Base-by-base conservation (phyloP, 2,797 vertebrate species). In the Prionace glauca region DNA sequence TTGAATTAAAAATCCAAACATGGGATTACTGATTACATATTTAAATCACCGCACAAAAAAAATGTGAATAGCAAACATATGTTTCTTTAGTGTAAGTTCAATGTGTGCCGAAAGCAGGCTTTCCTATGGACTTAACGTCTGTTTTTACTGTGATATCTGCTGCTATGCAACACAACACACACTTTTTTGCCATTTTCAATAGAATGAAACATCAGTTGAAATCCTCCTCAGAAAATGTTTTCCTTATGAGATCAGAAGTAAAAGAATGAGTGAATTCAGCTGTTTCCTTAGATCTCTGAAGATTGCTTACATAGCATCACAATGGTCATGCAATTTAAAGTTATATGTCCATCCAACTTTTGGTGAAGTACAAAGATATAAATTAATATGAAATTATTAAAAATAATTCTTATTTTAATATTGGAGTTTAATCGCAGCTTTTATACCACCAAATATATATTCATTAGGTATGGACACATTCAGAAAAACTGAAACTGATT, bases 181-280 rank as follows among this genome's bases (percentile, higher is more conserved):
- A 56, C 3, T 65, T 71, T 56, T 94, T 95, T 95, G 71, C 93
- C 14, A 95, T 72, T 94, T 94, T 50, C 24, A 50, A 74, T n/a
- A 26, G 69, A 24, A 50, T 74, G 41, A 93, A n/a, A 69, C 32
- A 22, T 71, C 60, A 91, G 93, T 94, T 94, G 45, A 74, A 45
- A 67, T 36, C 16, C 67, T 50, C 69, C 29, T 32, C 69, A 72
- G 93, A 56, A 41, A 84, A 84, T 45, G 16, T 84, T 84, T 94
- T 94, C 45, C 71, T 94, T 50, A 12, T 94, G 93, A 94, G 71
- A 29, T 94, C 93, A 94, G 93, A 94, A 72, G 45, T 60, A 74
- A 94, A 94, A 56, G 69, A 41, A 74, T 94, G 91, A 94, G 36
- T 56, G 22, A 94, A 72, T 72, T 94, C 93, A 94, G 93, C 93